phyloP scores from a whole-genome alignment of 2,113 vertebrate species.

The Hemiprocne comata region DNA sequence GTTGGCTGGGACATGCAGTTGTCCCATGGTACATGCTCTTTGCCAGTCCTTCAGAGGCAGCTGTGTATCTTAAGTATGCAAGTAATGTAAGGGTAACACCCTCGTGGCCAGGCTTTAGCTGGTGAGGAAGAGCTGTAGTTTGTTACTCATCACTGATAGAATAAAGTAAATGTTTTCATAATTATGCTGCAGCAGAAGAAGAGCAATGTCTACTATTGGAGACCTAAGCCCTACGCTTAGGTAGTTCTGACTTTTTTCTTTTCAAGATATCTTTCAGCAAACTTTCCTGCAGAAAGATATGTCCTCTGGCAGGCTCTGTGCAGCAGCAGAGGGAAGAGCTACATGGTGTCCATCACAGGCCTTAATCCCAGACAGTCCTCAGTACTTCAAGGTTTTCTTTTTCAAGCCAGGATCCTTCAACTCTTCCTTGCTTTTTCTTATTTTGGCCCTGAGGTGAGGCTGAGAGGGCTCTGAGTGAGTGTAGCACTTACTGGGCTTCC shows the following conservation, averaged over 20 bases:
- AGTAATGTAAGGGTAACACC: accelerated
- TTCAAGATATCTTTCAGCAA: not conserved
- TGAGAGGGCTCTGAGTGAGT: not conserved
- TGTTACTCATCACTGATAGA: not conserved
- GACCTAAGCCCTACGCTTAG: accelerated
- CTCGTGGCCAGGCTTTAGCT: not conserved
- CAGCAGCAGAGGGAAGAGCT: not conserved
- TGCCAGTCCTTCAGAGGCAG: not conserved
- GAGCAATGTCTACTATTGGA: accelerated
- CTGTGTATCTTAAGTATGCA: not conserved
- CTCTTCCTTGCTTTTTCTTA: not conserved
- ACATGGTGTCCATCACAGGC: not conserved
- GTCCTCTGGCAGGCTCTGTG: accelerated
- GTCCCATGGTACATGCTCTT: not conserved
- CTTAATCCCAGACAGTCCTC: not conserved
- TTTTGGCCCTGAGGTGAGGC: not conserved
- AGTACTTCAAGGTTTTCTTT: not conserved
- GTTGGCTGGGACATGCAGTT: not conserved
- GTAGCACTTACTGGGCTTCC: not conserved
- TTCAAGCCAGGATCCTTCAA: not conserved
- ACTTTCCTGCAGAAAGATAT: not conserved
- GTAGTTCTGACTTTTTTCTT: not conserved
- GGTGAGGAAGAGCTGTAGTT: not conserved
- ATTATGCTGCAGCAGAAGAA: not conserved
- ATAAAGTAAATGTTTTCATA: not conserved